Conservation (phyloP, 2,888 invertebrate species). For the Ophion costatus region DNA sequence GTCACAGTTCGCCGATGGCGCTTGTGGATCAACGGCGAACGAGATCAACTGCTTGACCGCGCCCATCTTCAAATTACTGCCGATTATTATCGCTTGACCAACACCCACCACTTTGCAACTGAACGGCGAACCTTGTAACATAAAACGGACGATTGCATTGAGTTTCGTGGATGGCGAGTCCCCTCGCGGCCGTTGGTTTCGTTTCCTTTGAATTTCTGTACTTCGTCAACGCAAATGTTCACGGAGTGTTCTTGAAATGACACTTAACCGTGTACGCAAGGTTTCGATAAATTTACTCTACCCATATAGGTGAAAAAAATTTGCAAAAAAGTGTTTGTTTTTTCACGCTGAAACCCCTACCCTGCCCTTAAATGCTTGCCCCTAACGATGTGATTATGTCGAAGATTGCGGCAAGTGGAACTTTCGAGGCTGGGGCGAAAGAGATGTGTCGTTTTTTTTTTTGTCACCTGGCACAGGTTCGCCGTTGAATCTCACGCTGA, state of each 20-base stretch:
- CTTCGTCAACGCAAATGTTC: too few species aligned
- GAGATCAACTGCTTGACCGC: constrained; percentile 88
- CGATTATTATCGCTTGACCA: constrained; percentile 87
- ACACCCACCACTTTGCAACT: constrained; percentile 92
- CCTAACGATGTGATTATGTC: neutral
- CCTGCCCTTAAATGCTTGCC: too few species aligned
- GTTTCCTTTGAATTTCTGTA: too few species aligned
- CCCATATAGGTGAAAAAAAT: too few species aligned
- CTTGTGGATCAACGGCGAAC: constrained; percentile 86
- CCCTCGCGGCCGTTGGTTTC: too few species aligned
- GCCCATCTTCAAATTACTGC: constrained; percentile 88
- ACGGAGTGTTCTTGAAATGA: too few species aligned
- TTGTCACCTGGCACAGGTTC: constrained; percentile 88
- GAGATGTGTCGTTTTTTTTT: neutral
- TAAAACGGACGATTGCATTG: neutral
- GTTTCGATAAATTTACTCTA: too few species aligned
- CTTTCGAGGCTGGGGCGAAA: neutral
- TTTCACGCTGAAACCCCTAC: too few species aligned
- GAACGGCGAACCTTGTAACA: constrained; percentile 93
- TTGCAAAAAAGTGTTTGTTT: too few species aligned
- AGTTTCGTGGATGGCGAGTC: neutral
- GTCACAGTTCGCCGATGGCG: constrained; percentile 79
- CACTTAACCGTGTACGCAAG: too few species aligned
- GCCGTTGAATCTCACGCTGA: constrained; percentile 93
- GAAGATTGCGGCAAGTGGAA: neutral